These are phyloP conservation scores for Mareca penelope DNA, from an alignment of 2,797 vertebrate genomes.

Conservation along the genomic window DNA sequence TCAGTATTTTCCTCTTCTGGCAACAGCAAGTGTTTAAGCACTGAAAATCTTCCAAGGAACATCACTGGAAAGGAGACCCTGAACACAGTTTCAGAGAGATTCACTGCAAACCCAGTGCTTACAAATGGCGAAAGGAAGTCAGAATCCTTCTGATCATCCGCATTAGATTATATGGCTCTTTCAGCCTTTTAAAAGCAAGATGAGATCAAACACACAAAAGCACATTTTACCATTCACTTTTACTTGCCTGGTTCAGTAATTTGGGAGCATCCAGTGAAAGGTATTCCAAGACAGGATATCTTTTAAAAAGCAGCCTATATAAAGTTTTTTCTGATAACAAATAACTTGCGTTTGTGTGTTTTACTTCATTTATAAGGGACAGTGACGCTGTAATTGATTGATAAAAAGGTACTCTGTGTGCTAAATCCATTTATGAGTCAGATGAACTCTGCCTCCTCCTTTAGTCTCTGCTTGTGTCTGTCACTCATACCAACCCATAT, in stretches of 20 bases:
- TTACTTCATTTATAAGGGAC: neutral
- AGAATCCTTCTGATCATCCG: neutral
- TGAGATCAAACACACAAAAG: slow-evolving; percentile 40
- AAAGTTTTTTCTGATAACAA: neutral
- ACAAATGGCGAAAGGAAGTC: neutral
- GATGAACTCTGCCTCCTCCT: neutral
- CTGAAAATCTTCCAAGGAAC: slow-evolving; percentile 36
- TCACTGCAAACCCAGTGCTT: neutral
- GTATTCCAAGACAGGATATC: neutral
- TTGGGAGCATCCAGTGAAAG: neutral
- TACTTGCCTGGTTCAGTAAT: neutral
- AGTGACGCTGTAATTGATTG: neutral
- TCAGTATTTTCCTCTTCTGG: neutral
- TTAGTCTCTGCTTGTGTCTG: neutral
- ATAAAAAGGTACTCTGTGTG: neutral
- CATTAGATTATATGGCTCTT: slow-evolving; percentile 7
- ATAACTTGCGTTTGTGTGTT: neutral
- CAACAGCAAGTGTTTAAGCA: slow-evolving; percentile 51
- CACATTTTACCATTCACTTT: slow-evolving; percentile 18
- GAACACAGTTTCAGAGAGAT: slow-evolving; percentile 14
- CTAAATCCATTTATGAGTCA: neutral
- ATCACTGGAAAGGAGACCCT: neutral
- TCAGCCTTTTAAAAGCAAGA: slow-evolving; percentile 35
- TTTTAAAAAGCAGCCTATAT: neutral
- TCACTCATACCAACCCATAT: neutral